Conservation (phyloP, 2,888 invertebrate genomes). For the Noctua janthe region DNA sequence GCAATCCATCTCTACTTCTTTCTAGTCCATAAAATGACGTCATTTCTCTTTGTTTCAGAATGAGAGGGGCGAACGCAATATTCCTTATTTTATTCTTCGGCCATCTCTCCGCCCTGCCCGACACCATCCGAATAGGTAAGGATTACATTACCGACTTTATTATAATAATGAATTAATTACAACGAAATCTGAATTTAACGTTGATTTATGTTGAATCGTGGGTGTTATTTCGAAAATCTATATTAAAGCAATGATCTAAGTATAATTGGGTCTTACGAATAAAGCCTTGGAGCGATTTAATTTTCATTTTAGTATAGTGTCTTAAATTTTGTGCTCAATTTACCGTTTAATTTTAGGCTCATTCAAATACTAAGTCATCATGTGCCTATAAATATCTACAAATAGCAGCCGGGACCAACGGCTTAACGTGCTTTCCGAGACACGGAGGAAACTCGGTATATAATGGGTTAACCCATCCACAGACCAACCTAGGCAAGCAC, state of each 20-base stretch:
- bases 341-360: background rate
- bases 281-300: constrained; percentile 1
- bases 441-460: no score
- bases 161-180: constrained; percentile 56
- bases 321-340: constrained; percentile 4
- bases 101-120: constrained; percentile 88
- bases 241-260: constrained; percentile 58
- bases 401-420: no score
- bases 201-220: constrained; percentile 56
- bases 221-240: constrained; percentile 60
- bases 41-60: constrained; percentile 81
- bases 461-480: no score
- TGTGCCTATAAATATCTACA: no score
- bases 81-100: constrained; percentile 86
- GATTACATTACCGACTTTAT: constrained; percentile 42
- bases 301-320: constrained; percentile 8
- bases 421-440: no score
- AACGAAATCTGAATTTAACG: constrained; percentile 26
- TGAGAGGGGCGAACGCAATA: constrained; percentile 85
- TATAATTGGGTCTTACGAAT: constrained; percentile 47
- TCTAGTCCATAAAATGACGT: constrained; percentile 30
- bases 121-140: constrained; percentile 90
- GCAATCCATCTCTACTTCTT: constrained; percentile 17
- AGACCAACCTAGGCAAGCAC: no score
- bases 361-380: background rate